Conservation (phyloP, 2,888 invertebrate species). For the Idaea aversata region DNA sequence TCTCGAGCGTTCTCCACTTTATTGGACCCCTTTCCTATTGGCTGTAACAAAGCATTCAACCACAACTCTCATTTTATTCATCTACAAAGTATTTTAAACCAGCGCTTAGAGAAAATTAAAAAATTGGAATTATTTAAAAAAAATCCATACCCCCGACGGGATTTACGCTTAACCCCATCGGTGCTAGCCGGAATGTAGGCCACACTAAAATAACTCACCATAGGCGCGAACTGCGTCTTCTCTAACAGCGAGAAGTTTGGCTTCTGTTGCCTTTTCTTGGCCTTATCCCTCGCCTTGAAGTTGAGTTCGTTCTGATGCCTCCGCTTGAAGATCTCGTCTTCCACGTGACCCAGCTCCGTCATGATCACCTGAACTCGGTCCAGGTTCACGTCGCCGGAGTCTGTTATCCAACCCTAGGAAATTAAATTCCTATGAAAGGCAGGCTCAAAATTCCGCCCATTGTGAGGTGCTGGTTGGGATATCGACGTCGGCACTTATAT, state of each 20-base stretch:
- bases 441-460: no score
- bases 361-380: slow-evolving; percentile 97
- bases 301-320: slow-evolving; percentile 92
- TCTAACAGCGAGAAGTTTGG: slow-evolving; percentile 87
- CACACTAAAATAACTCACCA: slow-evolving; percentile 59
- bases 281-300: slow-evolving; percentile 89
- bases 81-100: background rate
- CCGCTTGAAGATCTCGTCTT: slow-evolving; percentile 98
- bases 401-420: slow-evolving; percentile 93
- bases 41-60: slow-evolving; percentile 51
- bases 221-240: slow-evolving; percentile 89
- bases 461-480: no score
- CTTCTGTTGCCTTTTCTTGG: slow-evolving; percentile 82
- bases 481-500: no score
- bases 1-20: slow-evolving; percentile 85
- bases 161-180: no score
- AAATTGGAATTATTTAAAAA: no score
- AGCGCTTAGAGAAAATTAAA: background rate
- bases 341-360: slow-evolving; percentile 94
- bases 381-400: slow-evolving; percentile 96
- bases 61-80: background rate
- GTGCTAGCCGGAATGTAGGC: background rate
- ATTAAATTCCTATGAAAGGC: slow-evolving; percentile 1
- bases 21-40: slow-evolving; percentile 79
- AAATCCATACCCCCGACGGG: slow-evolving; percentile 8